Conservation (phyloP, 2,113 vertebrate species). For the Ceyx margarethae region DNA sequence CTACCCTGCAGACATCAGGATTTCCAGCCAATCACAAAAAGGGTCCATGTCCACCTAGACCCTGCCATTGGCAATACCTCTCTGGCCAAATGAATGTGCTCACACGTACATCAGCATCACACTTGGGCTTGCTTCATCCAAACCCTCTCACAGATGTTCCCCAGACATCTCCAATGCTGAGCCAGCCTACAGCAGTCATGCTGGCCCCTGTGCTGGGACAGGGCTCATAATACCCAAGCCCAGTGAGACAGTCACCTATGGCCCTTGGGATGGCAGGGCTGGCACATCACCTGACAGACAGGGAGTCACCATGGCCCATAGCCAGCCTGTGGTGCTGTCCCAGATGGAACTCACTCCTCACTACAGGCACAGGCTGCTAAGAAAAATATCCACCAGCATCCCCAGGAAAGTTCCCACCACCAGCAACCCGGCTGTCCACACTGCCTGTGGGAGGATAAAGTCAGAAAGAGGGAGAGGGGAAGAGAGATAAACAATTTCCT, state of each 20-base stretch:
- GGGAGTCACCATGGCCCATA: background rate
- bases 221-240: background rate
- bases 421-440: background rate
- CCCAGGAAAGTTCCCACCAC: background rate
- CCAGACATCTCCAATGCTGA: background rate
- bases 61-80: too few species aligned
- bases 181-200: background rate
- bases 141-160: background rate
- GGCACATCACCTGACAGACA: background rate
- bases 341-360: accelerated
- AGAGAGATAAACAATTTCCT: slow-evolving; percentile 69
- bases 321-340: background rate
- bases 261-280: background rate
- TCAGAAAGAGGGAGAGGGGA: background rate
- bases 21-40: background rate
- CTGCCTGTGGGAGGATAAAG: slow-evolving; percentile 30
- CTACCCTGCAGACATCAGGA: accelerated
- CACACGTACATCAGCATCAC: accelerated
- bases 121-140: background rate
- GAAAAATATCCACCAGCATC: background rate
- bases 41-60: background rate
- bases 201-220: background rate
- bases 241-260: accelerated
- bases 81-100: accelerated
- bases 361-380: background rate